Base-by-base conservation (phyloP, 1,140 invertebrate species). In the Diplogasteroides magnus region DNA sequence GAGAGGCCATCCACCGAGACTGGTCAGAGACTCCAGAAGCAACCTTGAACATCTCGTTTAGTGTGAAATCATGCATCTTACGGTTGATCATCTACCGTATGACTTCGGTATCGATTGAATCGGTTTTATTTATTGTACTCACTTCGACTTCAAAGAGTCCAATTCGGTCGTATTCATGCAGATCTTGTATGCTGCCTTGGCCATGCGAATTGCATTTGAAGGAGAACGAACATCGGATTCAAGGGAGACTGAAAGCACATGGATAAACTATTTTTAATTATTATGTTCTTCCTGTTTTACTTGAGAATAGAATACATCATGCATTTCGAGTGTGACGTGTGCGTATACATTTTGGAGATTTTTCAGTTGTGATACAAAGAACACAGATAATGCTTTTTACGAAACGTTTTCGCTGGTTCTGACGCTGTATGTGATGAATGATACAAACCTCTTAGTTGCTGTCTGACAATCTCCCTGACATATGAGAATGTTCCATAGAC, bases 1-100 rank as follows among this genome's bases (percentile, higher is more conserved):
- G 1, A 94, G 88, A 0, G 92, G 92, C 92, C 90, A 93, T 1
- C 91, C 90, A 31, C 91, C 92, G 1, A 94, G 83, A 58, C 88
- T 83, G 1, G 89, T 83, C 27, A 94, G 83, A 31, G 94, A 85
- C 37, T 87, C 84, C 29, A 90, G 74, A 11, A 94, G 83, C 1
- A 92, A 91, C 68, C 86, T 85, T 72, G 65, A 74, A 71, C 55
- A 28, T 6, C 6, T 48, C 37, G 6, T 48, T 48, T 19, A 48
- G 25, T 26, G 6, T 15, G 28, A 61, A 61, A 26, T 61, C 59
- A 29, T 61, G 6, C 3, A 26, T 61, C 25, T 29, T 61, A n/a
- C n/a, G n/a, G n/a, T n/a, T n/a, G n/a, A n/a, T n/a, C n/a, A n/a
- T n/a, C n/a, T n/a, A n/a, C n/a, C n/a, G n/a, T n/a, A n/a, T n/a